Base-by-base conservation (phyloP, 2,888 invertebrate genomes). In the Ectobius pallidus region DNA sequence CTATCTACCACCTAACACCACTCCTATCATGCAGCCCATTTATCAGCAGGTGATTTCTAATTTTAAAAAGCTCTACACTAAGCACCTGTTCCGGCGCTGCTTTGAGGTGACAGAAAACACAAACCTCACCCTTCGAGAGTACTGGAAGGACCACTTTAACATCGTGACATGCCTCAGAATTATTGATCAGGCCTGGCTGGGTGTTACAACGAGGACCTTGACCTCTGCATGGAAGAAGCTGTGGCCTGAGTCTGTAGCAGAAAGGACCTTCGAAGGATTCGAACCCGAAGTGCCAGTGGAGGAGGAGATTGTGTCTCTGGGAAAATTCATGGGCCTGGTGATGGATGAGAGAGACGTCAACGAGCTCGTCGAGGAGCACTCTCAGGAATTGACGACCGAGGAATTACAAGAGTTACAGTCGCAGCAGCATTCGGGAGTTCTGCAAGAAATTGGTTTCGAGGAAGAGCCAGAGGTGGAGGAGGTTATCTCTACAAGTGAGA, bases 141-240 rank as follows among this genome's bases (percentile, higher is more conserved):
- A 78, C 73, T 80, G 80, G 79, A 81, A 80, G 74, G 75, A 80
- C 62, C 77, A 81, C 74, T 81, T 79, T 74, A 77, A 81, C 73
- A 79, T 81, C 73, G 69, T 78, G 46, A 68, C 72, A 32, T 78
- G 77, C 75, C 72, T 79, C 11, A 75, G 73, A 74, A 77, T 80
- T 74, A 79, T 80, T 72, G 78, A 78, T 75, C 70, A 76, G 72
- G 77, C 77, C 69, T 78, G 78, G 77, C 68, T n/a, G 16, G n/a
- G 32, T 7, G 61, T 75, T 30, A 62, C 75, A 25, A 58, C 69
- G 39, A 71, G 70, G 69, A 72, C 34, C 58, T 67, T 72, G 49
- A 72, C 27, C 67, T 76, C 72, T 58, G 70, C 75, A 44, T 76
- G 74, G 74, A 73, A 68, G 72, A 75, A 73, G 67, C 75, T 78